phyloP scores from a whole-genome alignment of 2,888 invertebrate genomes.

The Cartodere bifasciata region DNA sequence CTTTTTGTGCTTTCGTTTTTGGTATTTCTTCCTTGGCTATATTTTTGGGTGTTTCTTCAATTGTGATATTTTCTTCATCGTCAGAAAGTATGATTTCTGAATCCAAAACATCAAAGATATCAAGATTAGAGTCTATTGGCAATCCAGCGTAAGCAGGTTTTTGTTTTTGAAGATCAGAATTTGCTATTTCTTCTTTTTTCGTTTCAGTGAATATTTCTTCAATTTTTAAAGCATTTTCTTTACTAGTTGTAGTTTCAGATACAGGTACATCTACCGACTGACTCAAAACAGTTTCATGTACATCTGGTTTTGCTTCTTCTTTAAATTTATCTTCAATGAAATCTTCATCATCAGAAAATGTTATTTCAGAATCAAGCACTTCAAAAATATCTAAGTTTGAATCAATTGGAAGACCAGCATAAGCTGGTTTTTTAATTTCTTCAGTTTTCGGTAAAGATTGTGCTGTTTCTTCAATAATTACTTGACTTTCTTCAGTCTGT shows the following conservation, averaged over 20 bases:
- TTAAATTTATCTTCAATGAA: conserved; percentile 3
- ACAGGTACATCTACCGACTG: too few species aligned
- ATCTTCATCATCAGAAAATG: conserved; percentile 21
- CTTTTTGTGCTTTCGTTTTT: conserved; percentile 15
- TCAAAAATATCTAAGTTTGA: conserved; percentile 31
- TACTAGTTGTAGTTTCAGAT: too few species aligned
- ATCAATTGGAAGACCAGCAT: conserved; percentile 20
- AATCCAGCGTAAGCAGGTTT: conserved; percentile 9
- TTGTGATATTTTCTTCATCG: conserved; percentile 16
- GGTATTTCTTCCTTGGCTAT: conserved; percentile 7
- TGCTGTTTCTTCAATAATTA: conserved; percentile 14
- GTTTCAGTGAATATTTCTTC: too few species aligned
- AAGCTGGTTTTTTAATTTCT: conserved; percentile 7
- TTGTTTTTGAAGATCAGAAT: too few species aligned
- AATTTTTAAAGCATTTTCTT: too few species aligned
- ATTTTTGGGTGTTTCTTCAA: conserved; percentile 5
- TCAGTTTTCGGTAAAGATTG: neutral
- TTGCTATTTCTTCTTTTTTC: too few species aligned
- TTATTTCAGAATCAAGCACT: conserved; percentile 19
- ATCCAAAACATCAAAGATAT: conserved; percentile 20
- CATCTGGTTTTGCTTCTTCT: conserved; percentile 2
- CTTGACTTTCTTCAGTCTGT: conserved; percentile 15
- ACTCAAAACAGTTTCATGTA: conserved; percentile 4
- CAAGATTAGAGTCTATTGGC: conserved; percentile 8
- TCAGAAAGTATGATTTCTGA: conserved; percentile 23